These are phyloP conservation scores for Chitala chitala DNA, from an alignment of 2,113 vertebrate species.

Conservation along the genomic window DNA sequence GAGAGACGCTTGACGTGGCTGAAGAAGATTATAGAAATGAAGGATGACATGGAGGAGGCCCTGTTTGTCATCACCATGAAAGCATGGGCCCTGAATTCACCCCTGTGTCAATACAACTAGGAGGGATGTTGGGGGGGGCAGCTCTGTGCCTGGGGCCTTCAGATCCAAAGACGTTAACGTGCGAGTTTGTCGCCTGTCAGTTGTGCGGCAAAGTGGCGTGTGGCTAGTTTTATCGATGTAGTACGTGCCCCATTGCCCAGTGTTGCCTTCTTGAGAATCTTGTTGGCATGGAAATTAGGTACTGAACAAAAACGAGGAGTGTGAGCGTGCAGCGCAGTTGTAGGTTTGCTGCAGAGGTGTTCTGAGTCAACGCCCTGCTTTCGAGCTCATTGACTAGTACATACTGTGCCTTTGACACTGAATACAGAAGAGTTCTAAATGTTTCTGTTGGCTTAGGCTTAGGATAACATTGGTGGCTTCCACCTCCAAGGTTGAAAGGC, in stretches of 20 bases:
- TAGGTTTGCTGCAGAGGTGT: not conserved
- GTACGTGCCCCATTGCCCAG: not conserved
- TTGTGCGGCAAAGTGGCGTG: slow-evolving; percentile 11
- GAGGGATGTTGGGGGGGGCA: not conserved
- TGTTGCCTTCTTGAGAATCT: not conserved
- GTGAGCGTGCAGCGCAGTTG: not conserved
- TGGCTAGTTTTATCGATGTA: slow-evolving; percentile 9
- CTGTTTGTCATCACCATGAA: not conserved
- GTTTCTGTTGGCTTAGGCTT: too few species aligned
- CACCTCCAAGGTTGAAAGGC: too few species aligned
- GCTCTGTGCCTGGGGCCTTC: slow-evolving; percentile 9
- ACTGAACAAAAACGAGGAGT: not conserved
- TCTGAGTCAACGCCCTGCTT: not conserved
- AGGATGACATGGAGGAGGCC: not conserved
- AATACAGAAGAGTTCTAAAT: not conserved
- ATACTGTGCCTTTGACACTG: not conserved
- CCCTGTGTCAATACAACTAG: not conserved
- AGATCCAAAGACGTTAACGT: not conserved
- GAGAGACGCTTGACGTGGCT: slow-evolving; percentile 18
- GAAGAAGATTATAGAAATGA: slow-evolving; percentile 23
- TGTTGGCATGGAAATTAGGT: not conserved
- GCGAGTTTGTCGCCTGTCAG: not conserved
- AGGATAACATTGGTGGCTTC: too few species aligned
- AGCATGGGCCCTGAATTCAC: not conserved
- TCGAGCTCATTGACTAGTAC: not conserved